Percentiles rank a stretch among this genome's conserved stretches.
Conservation (phyloP, 2,113 vertebrate genomes). For the Anhinga rufa region DNA sequence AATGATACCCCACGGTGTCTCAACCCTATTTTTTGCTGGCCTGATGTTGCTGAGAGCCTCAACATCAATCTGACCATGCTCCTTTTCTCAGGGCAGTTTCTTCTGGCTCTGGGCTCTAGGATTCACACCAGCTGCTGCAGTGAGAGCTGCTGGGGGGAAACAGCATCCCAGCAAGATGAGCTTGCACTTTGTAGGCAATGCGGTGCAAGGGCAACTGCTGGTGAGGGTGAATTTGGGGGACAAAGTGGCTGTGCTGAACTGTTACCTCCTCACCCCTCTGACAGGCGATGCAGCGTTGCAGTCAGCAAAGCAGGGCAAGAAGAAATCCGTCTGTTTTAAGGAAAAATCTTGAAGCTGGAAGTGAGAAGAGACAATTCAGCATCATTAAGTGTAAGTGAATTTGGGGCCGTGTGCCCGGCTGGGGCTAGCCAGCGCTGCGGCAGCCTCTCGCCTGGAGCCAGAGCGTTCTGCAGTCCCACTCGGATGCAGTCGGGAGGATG, state of each 20-base stretch:
- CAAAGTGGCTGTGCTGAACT: neutral
- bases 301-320: neutral
- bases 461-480: neutral
- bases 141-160: neutral
- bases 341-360: neutral
- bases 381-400: neutral
- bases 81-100: neutral
- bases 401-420: neutral
- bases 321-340: neutral
- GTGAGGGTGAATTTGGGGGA: neutral
- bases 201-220: neutral
- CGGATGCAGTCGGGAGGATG: neutral
- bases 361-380: neutral
- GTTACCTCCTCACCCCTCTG: neutral
- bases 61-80: neutral
- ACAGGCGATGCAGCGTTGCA: fast-evolving
- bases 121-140: fast-evolving
- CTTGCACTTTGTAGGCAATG: neutral
- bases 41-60: neutral
- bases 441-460: neutral
- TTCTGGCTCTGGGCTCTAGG: neutral
- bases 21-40: neutral
- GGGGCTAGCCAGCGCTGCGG: fast-evolving
- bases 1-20: neutral
- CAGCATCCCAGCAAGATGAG: neutral